These are phyloP conservation scores for Temnothorax ravouxi DNA, from an alignment of 2,888 invertebrate species.

Conservation along the genomic window DNA sequence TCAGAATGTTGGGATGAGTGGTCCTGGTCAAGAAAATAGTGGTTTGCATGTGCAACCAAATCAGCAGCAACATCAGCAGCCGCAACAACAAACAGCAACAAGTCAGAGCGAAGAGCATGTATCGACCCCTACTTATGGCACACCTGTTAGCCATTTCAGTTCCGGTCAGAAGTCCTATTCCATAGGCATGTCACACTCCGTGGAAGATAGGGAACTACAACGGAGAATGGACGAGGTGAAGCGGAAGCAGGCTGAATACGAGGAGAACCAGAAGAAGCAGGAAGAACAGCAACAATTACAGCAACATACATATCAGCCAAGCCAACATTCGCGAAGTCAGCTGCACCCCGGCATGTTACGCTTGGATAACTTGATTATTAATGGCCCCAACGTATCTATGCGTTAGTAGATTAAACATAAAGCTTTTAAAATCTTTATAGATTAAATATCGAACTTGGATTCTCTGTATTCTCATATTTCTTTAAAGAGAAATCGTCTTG, in stretches of 20 bases:
- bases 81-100: slow-evolving; percentile 45
- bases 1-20: slow-evolving; percentile 66
- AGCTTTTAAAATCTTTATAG: not conserved
- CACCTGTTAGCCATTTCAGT: slow-evolving; percentile 74
- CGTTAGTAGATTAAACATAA: slow-evolving; percentile 30
- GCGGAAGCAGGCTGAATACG: slow-evolving; percentile 87
- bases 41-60: slow-evolving; percentile 50
- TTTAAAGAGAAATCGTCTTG: not conserved
- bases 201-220: slow-evolving; percentile 86
- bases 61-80: slow-evolving; percentile 57
- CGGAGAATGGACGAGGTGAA: slow-evolving; percentile 88
- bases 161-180: slow-evolving; percentile 77
- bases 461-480: not conserved
- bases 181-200: slow-evolving; percentile 73
- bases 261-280: slow-evolving; percentile 87
- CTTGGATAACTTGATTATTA: slow-evolving; percentile 84
- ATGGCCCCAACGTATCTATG: slow-evolving; percentile 81
- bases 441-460: not conserved
- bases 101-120: slow-evolving; percentile 65
- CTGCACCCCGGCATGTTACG: slow-evolving; percentile 84
- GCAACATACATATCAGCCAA: slow-evolving; percentile 81
- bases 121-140: slow-evolving; percentile 74
- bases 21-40: slow-evolving; percentile 71
- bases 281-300: slow-evolving; percentile 83
- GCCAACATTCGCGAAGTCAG: slow-evolving; percentile 77